phyloP scores from a whole-genome alignment of 2,888 invertebrate genomes.

The Epirrhoe alternata region DNA sequence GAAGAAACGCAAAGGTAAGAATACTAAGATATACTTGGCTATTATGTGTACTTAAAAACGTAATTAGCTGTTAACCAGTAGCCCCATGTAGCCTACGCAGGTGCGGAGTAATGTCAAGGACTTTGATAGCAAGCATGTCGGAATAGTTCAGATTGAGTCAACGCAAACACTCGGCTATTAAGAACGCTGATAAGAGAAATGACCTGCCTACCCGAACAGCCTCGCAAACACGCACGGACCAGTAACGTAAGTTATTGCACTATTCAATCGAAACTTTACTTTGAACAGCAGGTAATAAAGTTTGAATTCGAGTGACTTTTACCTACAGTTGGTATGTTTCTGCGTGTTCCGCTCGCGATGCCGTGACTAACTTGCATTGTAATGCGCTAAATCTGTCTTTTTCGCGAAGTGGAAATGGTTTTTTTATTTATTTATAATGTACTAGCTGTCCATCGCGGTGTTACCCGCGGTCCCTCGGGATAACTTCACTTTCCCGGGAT shows the following conservation, averaged over 20 bases:
- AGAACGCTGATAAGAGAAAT: constrained; percentile 55
- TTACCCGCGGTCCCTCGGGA: too few relatives aligned
- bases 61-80: not conserved
- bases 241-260: constrained; percentile 6
- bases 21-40: too few relatives aligned
- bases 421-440: constrained; percentile 32
- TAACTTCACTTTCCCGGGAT: too few relatives aligned
- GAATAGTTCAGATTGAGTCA: constrained; percentile 37
- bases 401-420: constrained; percentile 37
- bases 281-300: constrained; percentile 1
- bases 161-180: constrained; percentile 45
- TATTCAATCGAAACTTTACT: constrained; percentile 7
- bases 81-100: not conserved
- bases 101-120: constrained; percentile 39
- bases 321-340: constrained; percentile 28
- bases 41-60: not conserved
- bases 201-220: constrained; percentile 47
- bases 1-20: too few relatives aligned
- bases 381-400: constrained; percentile 42
- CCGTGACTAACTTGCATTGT: constrained; percentile 43
- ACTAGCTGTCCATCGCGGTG: too few relatives aligned
- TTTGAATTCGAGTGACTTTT: constrained; percentile 15
- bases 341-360: constrained; percentile 23
- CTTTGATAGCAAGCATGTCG: constrained; percentile 19
- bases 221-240: constrained; percentile 28